Conservation (phyloP, 2,888 invertebrate genomes). For the Rhodophaea formosa region DNA sequence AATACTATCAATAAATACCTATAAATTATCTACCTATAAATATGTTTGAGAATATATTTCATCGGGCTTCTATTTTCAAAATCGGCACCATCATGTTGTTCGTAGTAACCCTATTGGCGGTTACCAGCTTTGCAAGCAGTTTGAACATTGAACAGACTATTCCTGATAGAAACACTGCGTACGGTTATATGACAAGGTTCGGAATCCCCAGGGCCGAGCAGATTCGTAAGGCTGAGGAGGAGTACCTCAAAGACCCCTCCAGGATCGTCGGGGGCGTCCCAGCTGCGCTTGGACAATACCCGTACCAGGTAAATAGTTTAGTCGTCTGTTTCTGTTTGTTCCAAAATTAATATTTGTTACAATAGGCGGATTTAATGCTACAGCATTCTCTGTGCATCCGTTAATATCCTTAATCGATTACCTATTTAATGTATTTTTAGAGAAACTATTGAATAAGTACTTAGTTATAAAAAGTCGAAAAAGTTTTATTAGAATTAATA, state of each 20-base stretch:
- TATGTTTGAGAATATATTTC: neutral
- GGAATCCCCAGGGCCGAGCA: conserved; percentile 47
- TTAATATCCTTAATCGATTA: too few relatives aligned
- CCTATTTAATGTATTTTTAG: too few relatives aligned
- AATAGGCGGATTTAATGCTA: too few relatives aligned
- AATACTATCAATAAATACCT: neutral
- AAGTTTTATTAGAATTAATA: too few relatives aligned
- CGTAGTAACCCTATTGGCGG: conserved; percentile 29
- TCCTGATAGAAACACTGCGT: conserved; percentile 32
- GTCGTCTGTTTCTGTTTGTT: too few relatives aligned
- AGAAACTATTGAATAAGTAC: too few relatives aligned
- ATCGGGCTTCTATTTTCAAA: neutral
- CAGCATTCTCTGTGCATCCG: too few relatives aligned
- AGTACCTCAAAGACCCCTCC: conserved; percentile 27
- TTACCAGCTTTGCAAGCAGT: conserved; percentile 30
- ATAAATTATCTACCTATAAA: neutral
- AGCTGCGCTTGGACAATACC: conserved; percentile 41
- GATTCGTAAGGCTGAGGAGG: conserved; percentile 46
- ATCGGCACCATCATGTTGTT: conserved; percentile 30
- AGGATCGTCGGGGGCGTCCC: conserved; percentile 52
- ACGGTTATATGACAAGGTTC: conserved; percentile 43
- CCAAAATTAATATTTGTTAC: too few relatives aligned
- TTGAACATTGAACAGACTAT: conserved; percentile 19
- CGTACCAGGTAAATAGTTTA: conserved; percentile 47
- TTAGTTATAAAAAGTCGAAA: too few relatives aligned